phyloP scores from a whole-genome alignment of 2,888 invertebrate genomes.

The Lydus trimaculatus region DNA sequence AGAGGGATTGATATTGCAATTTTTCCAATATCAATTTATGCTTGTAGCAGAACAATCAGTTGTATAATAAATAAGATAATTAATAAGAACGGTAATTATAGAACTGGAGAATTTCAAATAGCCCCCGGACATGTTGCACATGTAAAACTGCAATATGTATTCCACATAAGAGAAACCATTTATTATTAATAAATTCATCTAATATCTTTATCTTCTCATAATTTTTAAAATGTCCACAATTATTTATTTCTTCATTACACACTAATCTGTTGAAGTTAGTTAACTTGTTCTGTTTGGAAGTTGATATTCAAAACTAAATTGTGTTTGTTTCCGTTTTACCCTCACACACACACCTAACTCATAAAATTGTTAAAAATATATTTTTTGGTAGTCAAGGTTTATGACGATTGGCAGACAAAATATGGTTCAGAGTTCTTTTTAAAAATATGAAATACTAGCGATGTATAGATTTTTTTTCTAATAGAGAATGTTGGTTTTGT shows the following conservation, averaged over 20 bases:
- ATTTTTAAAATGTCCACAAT: not conserved
- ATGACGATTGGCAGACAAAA: not conserved
- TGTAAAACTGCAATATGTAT: not conserved
- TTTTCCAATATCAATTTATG: not conserved
- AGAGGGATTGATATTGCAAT: too few species aligned
- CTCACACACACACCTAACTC: not conserved
- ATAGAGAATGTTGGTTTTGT: conserved; percentile 38
- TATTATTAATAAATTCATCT: not conserved
- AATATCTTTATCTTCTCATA: not conserved
- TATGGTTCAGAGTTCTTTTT: not conserved
- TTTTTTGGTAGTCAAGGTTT: conserved; percentile 1
- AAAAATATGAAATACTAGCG: not conserved
- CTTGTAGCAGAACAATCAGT: not conserved
- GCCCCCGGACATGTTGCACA: not conserved
- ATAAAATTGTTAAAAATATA: conserved; percentile 2
- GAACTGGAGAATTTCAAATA: conserved; percentile 11
- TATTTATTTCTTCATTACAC: not conserved
- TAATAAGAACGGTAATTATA: conserved; percentile 23
- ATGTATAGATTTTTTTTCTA: not conserved
- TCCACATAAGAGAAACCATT: not conserved
- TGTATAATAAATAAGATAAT: conserved; percentile 31
- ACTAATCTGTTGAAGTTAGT: not conserved
- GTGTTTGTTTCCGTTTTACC: not conserved
- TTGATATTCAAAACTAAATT: not conserved
- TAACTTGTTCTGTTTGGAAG: not conserved